Evolutionary conservation across 2,113 vertebrate genomes (phyloP).

Genomic region (Rhinolophus ferrumequinum): DNA sequence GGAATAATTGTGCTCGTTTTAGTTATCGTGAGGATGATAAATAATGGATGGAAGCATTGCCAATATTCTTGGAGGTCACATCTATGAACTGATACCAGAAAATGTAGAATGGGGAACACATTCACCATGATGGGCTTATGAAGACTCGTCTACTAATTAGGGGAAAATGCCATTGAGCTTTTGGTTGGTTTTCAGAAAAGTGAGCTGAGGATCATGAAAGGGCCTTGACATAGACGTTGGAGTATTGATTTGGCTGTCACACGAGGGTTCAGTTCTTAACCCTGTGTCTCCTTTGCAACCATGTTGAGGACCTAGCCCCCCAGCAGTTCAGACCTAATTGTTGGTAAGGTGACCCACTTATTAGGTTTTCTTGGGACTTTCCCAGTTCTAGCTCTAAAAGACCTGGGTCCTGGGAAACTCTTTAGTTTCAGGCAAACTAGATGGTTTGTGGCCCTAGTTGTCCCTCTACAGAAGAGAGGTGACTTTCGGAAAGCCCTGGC

Average conservation of each 20-base stretch:
- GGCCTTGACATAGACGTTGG: not conserved
- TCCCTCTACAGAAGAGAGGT: not conserved
- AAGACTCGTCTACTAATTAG: not conserved
- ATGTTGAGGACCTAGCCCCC: not conserved
- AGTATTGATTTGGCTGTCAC: not conserved
- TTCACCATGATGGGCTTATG: not conserved
- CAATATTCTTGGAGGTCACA: not conserved
- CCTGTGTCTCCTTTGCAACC: not conserved
- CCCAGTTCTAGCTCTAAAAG: not conserved
- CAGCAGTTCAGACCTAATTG: not conserved
- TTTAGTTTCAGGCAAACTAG: not conserved
- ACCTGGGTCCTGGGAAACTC: not conserved
- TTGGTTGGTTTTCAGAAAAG: not conserved
- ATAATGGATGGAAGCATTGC: not conserved
- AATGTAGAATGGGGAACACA: not conserved
- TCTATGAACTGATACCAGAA: not conserved
- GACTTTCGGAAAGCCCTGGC: not conserved
- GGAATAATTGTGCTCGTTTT: not conserved
- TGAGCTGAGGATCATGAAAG: not conserved
- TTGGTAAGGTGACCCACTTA: not conserved
- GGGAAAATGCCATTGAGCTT: not conserved
- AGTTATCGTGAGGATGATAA: not conserved
- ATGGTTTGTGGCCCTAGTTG: not conserved
- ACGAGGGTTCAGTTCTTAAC: not conserved
- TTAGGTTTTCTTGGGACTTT: not conserved